These are phyloP conservation scores for Anisognathus igniventris DNA, from an alignment of 2,797 vertebrate species.

Conservation along the genomic window DNA sequence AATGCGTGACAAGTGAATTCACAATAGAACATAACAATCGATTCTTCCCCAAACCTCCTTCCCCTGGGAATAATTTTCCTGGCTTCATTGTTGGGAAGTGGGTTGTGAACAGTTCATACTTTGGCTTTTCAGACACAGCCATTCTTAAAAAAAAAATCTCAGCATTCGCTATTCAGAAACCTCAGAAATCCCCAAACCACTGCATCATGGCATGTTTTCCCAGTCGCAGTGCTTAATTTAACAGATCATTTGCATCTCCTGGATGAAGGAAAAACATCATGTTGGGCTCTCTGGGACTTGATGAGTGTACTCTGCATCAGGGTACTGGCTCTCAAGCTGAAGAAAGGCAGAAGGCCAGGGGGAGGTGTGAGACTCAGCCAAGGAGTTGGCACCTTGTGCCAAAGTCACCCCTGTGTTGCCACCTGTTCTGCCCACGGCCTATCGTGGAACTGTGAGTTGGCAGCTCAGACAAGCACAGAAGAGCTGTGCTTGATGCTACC, in stretches of 20 bases:
- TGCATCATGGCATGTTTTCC: neutral
- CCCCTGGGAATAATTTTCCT: neutral
- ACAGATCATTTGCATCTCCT: neutral
- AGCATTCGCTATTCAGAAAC: neutral
- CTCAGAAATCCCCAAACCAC: neutral
- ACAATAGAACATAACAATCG: neutral
- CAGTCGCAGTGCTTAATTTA: neutral
- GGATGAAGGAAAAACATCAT: neutral
- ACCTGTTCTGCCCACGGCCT: neutral
- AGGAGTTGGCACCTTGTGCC: fast-evolving
- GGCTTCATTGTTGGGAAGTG: neutral
- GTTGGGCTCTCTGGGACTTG: neutral
- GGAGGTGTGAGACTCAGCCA: fast-evolving
- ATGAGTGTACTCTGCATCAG: neutral
- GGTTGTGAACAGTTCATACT: fast-evolving
- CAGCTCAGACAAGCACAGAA: neutral
- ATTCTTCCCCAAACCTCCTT: neutral
- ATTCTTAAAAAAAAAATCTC: neutral
- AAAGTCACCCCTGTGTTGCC: neutral
- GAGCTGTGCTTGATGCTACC: neutral
- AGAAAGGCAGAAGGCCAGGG: neutral
- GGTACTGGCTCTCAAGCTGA: neutral
- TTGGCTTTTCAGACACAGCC: neutral
- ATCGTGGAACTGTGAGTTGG: neutral
- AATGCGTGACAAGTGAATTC: neutral